Percentiles rank a stretch among this genome's conserved stretches.
phyloP scores from a whole-genome alignment of 2,888 invertebrate genomes.

The Pachliopta kotzebuea region DNA sequence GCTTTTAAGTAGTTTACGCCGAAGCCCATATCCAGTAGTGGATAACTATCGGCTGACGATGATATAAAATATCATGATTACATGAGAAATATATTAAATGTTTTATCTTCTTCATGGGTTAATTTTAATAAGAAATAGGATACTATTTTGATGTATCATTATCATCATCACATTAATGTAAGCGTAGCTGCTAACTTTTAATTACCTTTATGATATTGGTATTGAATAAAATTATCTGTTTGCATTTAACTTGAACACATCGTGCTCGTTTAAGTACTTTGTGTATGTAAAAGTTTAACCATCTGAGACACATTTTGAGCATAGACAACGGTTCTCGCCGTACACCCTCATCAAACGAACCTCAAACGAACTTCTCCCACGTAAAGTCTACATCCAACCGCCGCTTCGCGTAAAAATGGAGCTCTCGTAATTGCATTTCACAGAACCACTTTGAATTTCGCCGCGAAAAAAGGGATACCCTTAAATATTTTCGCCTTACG shows the following conservation, averaged over 20 bases:
- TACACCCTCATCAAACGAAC: neutral
- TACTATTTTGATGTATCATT: too few relatives aligned
- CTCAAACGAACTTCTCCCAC: neutral
- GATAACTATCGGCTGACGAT: too few relatives aligned
- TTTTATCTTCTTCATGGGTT: too few relatives aligned
- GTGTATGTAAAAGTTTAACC: neutral
- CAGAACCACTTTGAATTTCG: neutral
- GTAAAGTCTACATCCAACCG: neutral
- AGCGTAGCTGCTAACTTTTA: too few relatives aligned
- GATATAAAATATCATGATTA: too few relatives aligned
- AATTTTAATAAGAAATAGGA: too few relatives aligned
- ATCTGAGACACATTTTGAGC: neutral
- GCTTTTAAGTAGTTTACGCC: too few relatives aligned
- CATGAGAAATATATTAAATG: too few relatives aligned
- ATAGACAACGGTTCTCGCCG: neutral
- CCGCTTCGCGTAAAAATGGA: neutral
- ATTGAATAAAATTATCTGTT: neutral
- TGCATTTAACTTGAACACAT: neutral
- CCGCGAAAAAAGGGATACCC: neutral
- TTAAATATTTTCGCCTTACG: neutral
- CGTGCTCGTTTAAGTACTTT: neutral
- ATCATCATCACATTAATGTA: too few relatives aligned
- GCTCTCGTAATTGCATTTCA: constrained; percentile 5
- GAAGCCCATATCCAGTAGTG: too few relatives aligned
- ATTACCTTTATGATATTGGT: too few relatives aligned